Evolutionary conservation across 2,888 invertebrate species (phyloP), one percentile per base, ranked within the genome.

Genomic region (Lapara coniferarum): DNA sequence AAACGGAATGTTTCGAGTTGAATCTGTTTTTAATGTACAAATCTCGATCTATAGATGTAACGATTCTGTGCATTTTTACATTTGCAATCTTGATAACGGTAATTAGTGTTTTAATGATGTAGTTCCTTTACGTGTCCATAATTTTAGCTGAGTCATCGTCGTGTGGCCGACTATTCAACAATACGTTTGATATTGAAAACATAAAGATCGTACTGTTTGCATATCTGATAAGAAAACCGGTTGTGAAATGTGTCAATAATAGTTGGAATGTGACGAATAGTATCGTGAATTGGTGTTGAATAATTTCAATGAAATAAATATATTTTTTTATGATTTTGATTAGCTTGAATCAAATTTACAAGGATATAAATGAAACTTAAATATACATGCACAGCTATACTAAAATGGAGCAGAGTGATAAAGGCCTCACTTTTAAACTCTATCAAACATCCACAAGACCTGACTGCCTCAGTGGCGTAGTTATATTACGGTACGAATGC

Each of bases 131-230:
- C 16, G 19, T 10, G 46, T 19, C 12, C 37, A 37, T 19, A 12
- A 56, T 59, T 63, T 63, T 63, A 49, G 46, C 49, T 13, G 46
- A 49, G 4, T 63, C 63, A 63, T 63, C 19, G 46, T 63, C 59
- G 59, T 13, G 46, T 63, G 59, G 16, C 59, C 44, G 13, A 49
- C 16, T 1, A 63, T 63, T 46, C 49, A 63, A 25, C 46, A 10
- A 46, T 46, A 46, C 59, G 12, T 46, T 63, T 19, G 8, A 59
- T 46, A 19, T 46, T n/a, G 19, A 19, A 25, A 59, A 19, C 63
- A 49, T 6, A 19, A 49, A 49, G 10, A 49, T 49, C 46, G 12
- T 63, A 19, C 46, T 19, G 46, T 19, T 44, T 13, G 10, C 49
- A 49, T 63, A 49, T 19, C 13, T 13, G 63, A 63, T 63, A 63